phyloP scores from a whole-genome alignment of 1,140 invertebrate genomes.

The Atta colombica region DNA sequence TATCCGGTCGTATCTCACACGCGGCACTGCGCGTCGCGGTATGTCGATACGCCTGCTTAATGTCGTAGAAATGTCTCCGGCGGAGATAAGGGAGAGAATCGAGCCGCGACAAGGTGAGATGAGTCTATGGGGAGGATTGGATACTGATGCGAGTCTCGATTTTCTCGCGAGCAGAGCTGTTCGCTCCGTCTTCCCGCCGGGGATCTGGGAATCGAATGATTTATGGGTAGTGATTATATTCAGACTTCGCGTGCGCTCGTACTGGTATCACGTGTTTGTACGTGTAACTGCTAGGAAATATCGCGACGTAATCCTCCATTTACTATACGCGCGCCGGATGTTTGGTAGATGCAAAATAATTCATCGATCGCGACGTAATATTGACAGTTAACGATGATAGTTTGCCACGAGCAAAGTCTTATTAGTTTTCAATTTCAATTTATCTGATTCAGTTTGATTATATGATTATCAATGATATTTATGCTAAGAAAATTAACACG shows the following conservation, averaged over 20 bases:
- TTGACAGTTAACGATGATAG: conserved; percentile 1
- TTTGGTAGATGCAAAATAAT: conserved; percentile 19
- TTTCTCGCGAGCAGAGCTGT: conserved; percentile 8
- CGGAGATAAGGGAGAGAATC: conserved; percentile 33
- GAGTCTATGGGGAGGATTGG: conserved; percentile 29
- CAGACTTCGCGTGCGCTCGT: conserved; percentile 3
- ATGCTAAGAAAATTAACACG: not conserved
- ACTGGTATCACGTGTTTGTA: conserved; percentile 1
- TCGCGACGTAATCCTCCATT: conserved; percentile 22
- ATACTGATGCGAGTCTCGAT: conserved; percentile 10
- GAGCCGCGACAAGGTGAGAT: conserved; percentile 43
- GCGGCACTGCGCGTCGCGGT: not conserved
- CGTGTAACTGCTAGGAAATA: conserved; percentile 23
- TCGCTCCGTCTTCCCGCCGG: not conserved
- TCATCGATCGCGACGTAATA: conserved; percentile 21
- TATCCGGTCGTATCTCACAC: conserved; percentile 67
- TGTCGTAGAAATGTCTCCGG: conserved; percentile 52
- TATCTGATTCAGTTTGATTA: conserved; percentile 2
- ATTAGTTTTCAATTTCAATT: conserved; percentile 11
- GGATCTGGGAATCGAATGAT: conserved; percentile 47
- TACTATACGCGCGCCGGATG: conserved; percentile 16
- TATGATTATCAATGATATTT: not conserved
- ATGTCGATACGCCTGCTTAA: conserved; percentile 57
- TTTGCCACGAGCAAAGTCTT: not conserved
- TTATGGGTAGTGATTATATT: conserved; percentile 53